phyloP scores from a whole-genome alignment of 2,113 vertebrate species.

The Hippocampus guttulatus region DNA sequence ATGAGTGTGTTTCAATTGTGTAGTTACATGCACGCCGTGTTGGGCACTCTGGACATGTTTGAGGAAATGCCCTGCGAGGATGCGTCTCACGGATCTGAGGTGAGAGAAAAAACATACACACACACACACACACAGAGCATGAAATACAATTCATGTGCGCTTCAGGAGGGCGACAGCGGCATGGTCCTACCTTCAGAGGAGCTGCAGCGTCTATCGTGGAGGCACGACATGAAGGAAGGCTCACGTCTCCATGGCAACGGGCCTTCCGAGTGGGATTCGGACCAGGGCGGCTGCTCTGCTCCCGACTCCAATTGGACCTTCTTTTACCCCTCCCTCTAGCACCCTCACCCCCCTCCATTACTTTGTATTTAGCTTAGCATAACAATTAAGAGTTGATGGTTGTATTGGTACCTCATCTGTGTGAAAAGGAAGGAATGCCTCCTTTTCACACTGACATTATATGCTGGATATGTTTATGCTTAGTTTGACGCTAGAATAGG shows the following conservation, averaged over 20 bases:
- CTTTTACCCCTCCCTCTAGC: constrained; percentile 69
- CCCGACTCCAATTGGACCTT: constrained; percentile 72
- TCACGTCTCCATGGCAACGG: constrained; percentile 26
- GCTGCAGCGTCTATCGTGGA: constrained; percentile 77
- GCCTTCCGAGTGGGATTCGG: constrained; percentile 41
- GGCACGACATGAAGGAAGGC: constrained; percentile 53
- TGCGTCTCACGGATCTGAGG: constrained; percentile 23
- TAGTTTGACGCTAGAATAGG: not conserved
- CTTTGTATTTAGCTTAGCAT: constrained; percentile 24
- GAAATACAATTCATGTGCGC: not conserved
- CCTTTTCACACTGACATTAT: constrained; percentile 32
- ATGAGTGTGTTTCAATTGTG: constrained; percentile 5
- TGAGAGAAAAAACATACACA: constrained; percentile 29
- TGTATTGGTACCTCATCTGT: constrained; percentile 52
- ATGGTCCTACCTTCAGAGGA: constrained; percentile 81
- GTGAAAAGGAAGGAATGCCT: constrained; percentile 41
- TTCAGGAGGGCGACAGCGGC: constrained; percentile 81
- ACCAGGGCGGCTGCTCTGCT: constrained; percentile 46
- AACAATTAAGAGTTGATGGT: constrained; percentile 17
- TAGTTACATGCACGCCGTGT: constrained; percentile 63
- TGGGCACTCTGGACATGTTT: constrained; percentile 60
- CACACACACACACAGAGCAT: not conserved
- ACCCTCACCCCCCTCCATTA: too few species aligned
- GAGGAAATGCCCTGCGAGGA: constrained; percentile 51
- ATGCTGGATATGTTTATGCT: constrained; percentile 60